Conservation (phyloP, 2,113 vertebrate genomes). For the Cyanistes caeruleus region DNA sequence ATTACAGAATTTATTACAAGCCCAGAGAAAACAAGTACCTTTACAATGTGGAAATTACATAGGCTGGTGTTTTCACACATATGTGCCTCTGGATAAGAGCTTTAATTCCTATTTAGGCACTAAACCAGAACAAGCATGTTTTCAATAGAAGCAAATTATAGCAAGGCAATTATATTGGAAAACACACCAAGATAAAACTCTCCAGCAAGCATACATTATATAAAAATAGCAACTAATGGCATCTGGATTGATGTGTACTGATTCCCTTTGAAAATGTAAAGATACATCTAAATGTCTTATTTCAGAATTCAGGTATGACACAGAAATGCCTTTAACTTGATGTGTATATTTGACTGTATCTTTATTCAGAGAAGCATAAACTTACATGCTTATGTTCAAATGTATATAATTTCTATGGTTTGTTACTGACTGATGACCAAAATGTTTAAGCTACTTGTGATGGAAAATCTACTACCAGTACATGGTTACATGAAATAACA, state of each 20-base stretch:
- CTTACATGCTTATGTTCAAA: background rate
- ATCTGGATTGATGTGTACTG: background rate
- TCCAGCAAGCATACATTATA: background rate
- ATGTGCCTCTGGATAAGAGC: background rate
- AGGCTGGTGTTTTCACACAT: constrained; percentile 12
- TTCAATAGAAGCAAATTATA: background rate
- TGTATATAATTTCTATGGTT: background rate
- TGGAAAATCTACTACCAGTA: background rate
- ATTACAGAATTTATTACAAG: constrained; percentile 12
- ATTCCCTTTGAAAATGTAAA: background rate
- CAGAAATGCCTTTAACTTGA: background rate
- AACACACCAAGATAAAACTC: background rate
- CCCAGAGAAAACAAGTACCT: constrained; percentile 7
- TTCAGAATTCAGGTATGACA: background rate
- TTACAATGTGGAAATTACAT: constrained; percentile 25
- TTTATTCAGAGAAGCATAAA: background rate
- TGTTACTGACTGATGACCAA: background rate
- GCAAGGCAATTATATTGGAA: background rate
- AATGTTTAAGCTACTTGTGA: background rate
- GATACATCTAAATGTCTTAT: background rate
- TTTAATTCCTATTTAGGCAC: background rate
- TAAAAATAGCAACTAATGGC: background rate
- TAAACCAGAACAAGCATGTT: background rate
- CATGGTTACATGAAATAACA: background rate
- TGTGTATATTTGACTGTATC: background rate